A percentile compares a stretch with the other conserved stretches of the same genome.
Conservation (phyloP, 2,797 vertebrate species). For the Cuniculus paca region DNA sequence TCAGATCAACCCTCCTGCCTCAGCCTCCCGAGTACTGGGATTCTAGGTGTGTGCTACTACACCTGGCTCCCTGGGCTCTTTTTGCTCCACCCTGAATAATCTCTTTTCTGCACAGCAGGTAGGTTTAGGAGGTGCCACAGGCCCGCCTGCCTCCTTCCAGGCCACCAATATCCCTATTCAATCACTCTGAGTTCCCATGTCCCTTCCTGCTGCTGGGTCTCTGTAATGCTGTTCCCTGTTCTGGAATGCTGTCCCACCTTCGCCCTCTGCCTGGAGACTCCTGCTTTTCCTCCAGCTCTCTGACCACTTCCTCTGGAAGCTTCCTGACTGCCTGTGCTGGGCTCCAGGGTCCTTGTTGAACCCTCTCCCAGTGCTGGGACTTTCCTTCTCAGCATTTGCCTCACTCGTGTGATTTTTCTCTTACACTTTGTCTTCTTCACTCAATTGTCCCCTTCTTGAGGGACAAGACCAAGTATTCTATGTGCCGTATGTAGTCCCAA, state of each 20-base stretch:
- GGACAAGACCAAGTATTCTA: background rate
- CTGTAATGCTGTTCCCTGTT: background rate
- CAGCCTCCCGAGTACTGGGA: too few relatives aligned
- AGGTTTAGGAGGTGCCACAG: rapidly evolving
- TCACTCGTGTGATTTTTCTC: background rate
- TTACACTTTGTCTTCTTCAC: background rate
- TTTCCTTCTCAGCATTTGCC: background rate
- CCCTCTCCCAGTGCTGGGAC: background rate
- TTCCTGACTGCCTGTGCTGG: background rate
- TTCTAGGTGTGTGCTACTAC: too few relatives aligned
- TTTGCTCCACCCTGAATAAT: rapidly evolving
- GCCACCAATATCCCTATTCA: rapidly evolving
- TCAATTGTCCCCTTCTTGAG: background rate
- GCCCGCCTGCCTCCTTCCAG: background rate
- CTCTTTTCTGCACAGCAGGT: background rate
- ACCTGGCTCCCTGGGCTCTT: too few relatives aligned
- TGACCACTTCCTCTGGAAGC: background rate
- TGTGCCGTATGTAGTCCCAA: background rate
- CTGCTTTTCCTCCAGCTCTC: background rate
- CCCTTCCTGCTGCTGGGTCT: background rate
- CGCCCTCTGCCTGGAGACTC: background rate
- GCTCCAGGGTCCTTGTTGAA: background rate
- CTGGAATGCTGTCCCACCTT: background rate
- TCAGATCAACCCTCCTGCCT: too few relatives aligned
- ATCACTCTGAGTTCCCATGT: rapidly evolving